phyloP scores from a whole-genome alignment of 2,888 invertebrate genomes.

The Geotrupes spiniger region DNA sequence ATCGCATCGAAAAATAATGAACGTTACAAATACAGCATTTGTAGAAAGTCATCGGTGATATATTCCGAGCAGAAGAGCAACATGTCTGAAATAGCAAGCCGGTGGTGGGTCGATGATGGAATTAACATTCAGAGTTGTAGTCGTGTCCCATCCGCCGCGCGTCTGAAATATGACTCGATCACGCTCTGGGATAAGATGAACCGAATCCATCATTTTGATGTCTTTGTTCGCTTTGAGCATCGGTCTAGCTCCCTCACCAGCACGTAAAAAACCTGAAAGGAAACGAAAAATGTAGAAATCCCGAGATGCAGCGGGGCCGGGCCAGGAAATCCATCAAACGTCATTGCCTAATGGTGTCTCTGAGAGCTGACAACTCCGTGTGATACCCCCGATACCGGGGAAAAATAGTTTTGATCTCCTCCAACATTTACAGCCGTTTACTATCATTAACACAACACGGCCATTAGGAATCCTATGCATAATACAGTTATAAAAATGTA shows the following conservation, averaged over 20 bases:
- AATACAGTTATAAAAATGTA: neutral
- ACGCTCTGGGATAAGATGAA: constrained; percentile 54
- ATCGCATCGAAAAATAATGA: constrained; percentile 1
- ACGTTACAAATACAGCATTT: constrained; percentile 17
- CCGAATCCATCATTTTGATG: constrained; percentile 54
- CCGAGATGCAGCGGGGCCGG: constrained; percentile 45
- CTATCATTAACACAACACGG: constrained; percentile 16
- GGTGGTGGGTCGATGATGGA: constrained; percentile 45
- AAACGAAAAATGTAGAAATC: constrained; percentile 47
- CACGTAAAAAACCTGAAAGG: constrained; percentile 27
- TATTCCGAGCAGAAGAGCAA: constrained; percentile 18
- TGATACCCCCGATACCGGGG: constrained; percentile 24
- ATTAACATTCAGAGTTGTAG: constrained; percentile 52
- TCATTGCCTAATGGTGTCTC: constrained; percentile 46
- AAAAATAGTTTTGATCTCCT: constrained; percentile 18
- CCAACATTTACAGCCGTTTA: constrained; percentile 19
- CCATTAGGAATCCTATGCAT: constrained; percentile 1
- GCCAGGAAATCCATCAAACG: constrained; percentile 47
- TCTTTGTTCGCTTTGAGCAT: constrained; percentile 51
- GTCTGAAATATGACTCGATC: constrained; percentile 54
- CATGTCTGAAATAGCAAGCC: constrained; percentile 22
- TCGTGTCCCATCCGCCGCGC: constrained; percentile 44
- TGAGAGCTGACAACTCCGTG: constrained; percentile 36
- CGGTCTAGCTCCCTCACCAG: constrained; percentile 31
- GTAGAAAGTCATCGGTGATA: constrained; percentile 21